These are phyloP conservation scores for Eublepharis macularius DNA, from an alignment of 2,113 vertebrate genomes.

Conservation along the genomic window DNA sequence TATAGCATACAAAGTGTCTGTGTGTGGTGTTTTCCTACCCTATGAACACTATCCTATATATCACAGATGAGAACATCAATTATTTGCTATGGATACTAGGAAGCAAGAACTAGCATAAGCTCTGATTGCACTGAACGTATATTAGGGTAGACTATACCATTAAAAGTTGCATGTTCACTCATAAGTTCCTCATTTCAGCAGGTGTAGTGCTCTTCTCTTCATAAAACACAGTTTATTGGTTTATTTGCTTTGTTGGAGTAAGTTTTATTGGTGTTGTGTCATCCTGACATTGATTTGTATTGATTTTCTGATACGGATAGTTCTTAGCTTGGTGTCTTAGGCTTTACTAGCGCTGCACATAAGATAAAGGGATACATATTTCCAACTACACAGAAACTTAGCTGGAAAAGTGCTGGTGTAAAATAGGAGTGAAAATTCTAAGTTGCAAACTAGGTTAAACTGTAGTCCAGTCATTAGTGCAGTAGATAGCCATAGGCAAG, in stretches of 20 bases:
- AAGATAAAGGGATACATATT: background rate
- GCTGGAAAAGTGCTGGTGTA: too few species aligned
- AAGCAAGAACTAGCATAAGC: too few species aligned
- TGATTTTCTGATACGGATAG: background rate
- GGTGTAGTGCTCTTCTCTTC: background rate
- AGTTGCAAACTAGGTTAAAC: too few species aligned
- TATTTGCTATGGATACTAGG: background rate
- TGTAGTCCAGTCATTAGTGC: background rate
- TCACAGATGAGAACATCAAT: background rate
- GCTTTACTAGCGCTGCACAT: background rate
- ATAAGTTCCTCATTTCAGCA: background rate
- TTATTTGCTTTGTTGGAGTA: conserved; percentile 24
- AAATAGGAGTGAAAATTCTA: too few species aligned
- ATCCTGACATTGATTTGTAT: conserved; percentile 23
- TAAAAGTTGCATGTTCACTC: background rate
- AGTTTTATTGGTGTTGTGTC: conserved; percentile 19
- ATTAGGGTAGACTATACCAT: background rate
- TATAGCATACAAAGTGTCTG: too few species aligned
- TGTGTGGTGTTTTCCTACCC: too few species aligned
- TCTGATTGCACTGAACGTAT: too few species aligned
- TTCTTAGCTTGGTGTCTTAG: conserved; percentile 13
- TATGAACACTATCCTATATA: too few species aligned
- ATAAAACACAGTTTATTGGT: background rate
- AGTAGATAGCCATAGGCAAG: too few species aligned
- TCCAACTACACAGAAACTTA: conserved; percentile 12